Evolutionary conservation across 2,888 invertebrate genomes (phyloP).

Genomic region (Ochlodes sylvanus): DNA sequence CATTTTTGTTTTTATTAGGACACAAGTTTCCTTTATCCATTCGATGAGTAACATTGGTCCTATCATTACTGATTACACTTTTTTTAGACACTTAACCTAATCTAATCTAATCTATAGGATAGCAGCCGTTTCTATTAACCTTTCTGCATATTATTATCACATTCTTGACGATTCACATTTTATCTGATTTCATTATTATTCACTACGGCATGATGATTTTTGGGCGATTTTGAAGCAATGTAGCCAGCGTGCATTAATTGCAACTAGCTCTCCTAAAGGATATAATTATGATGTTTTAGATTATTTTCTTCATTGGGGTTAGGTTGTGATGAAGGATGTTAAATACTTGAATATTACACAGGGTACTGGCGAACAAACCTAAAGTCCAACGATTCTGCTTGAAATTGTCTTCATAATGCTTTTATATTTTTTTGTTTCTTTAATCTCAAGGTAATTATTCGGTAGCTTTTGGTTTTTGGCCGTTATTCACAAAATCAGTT

Average conservation of each 20-base stretch:
- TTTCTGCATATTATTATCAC: constrained; percentile 21
- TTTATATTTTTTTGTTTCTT: too few relatives aligned
- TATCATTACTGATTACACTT: constrained; percentile 29
- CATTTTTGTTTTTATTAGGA: not conserved
- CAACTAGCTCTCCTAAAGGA: not conserved
- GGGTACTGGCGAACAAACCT: too few relatives aligned
- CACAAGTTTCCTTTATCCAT: not conserved
- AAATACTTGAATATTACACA: not conserved
- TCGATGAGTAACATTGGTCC: constrained; percentile 28
- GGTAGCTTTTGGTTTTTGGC: not conserved
- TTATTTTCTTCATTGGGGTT: too few relatives aligned
- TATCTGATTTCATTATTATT: constrained; percentile 5
- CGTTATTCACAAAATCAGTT: too few relatives aligned
- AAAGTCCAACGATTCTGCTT: too few relatives aligned
- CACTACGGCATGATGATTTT: not conserved
- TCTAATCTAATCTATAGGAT: constrained; percentile 20
- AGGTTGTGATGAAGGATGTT: not conserved
- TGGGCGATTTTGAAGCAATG: not conserved
- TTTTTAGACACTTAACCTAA: constrained; percentile 20
- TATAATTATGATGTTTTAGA: not conserved
- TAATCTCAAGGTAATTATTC: not conserved
- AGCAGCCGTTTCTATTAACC: constrained; percentile 11
- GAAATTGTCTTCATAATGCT: too few relatives aligned
- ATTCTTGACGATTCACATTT: constrained; percentile 15
- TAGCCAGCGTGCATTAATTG: not conserved